These are phyloP conservation scores for Dynastes hyllus DNA, from an alignment of 2,888 invertebrate genomes.

Conservation along the genomic window DNA sequence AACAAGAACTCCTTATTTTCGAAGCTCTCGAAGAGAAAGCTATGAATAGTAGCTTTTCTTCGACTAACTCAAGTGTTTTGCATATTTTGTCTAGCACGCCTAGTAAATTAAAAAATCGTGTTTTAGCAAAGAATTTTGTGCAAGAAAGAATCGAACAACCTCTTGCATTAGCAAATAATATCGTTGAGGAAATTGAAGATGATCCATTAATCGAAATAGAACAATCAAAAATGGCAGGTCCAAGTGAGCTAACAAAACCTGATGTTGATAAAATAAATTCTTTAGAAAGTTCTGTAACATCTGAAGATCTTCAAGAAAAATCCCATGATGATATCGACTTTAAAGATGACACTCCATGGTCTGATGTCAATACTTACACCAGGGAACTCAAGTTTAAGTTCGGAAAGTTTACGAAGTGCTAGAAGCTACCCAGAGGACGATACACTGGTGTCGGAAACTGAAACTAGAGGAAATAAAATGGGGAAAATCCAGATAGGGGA, in stretches of 20 bases:
- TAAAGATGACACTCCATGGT: conserved; percentile 51
- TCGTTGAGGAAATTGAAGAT: conserved; percentile 24
- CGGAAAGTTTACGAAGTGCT: conserved; percentile 18
- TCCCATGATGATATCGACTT: conserved; percentile 18
- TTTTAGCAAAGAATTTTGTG: not conserved
- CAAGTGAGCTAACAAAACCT: not conserved
- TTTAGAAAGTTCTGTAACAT: conserved; percentile 56
- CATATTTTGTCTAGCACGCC: conserved; percentile 65
- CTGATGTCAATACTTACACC: conserved; percentile 48
- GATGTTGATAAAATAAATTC: conserved; percentile 20
- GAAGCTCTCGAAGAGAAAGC: conserved; percentile 85
- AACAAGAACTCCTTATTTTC: conserved; percentile 83
- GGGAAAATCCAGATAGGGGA: not conserved
- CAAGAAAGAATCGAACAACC: conserved; percentile 16
- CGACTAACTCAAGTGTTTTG: conserved; percentile 68
- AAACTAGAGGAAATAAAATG: conserved; percentile 9
- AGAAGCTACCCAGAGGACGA: conserved; percentile 22
- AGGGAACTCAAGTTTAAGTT: conserved; percentile 46
- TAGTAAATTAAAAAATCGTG: conserved; percentile 53
- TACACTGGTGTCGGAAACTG: conserved; percentile 22
- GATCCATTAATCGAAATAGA: not conserved
- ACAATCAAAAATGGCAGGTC: not conserved
- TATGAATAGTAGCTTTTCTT: conserved; percentile 81
- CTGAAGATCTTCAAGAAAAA: conserved; percentile 54
- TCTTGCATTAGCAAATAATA: not conserved